Evolutionary conservation across 2,797 vertebrate species (phyloP).

Genomic region (Okamejei kenojei): DNA sequence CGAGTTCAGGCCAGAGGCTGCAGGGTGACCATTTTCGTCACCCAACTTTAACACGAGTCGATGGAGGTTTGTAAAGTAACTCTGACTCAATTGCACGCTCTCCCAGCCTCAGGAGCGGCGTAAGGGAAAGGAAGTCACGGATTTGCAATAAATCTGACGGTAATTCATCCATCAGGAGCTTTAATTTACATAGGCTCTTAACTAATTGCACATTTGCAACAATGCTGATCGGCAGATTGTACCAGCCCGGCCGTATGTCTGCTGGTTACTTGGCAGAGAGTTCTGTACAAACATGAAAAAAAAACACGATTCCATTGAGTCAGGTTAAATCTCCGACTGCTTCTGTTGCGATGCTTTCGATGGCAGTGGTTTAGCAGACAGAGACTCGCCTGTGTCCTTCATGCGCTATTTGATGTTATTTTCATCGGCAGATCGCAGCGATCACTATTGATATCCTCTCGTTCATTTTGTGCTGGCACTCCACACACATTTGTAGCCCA

Average conservation of each 20-base stretch:
- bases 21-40: not conserved
- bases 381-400: no score
- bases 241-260: slow-evolving; percentile 91
- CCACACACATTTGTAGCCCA: not conserved
- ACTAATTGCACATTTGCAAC: slow-evolving; percentile 99
- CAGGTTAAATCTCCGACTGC: not conserved
- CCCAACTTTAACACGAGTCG: slow-evolving; percentile 39
- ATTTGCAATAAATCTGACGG: slow-evolving; percentile 55
- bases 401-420: not conserved
- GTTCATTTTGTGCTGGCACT: not conserved
- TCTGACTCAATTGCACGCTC: slow-evolving; percentile 42
- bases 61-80: not conserved
- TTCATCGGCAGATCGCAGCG: not conserved
- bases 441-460: not conserved
- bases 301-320: not conserved
- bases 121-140: slow-evolving; percentile 43
- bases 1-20: not conserved
- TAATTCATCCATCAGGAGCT: slow-evolving; percentile 97
- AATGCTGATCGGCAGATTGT: slow-evolving; percentile 89
- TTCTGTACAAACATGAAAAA: slow-evolving; percentile 68
- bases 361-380: not conserved
- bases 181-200: slow-evolving; percentile 97
- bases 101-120: slow-evolving; percentile 46
- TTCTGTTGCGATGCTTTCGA: not conserved
- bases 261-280: slow-evolving; percentile 94